A percentile compares a stretch with the other conserved stretches of the same genome.
phyloP scores from a whole-genome alignment of 92 coral and sea anemone genomes.

The Porites rus region DNA sequence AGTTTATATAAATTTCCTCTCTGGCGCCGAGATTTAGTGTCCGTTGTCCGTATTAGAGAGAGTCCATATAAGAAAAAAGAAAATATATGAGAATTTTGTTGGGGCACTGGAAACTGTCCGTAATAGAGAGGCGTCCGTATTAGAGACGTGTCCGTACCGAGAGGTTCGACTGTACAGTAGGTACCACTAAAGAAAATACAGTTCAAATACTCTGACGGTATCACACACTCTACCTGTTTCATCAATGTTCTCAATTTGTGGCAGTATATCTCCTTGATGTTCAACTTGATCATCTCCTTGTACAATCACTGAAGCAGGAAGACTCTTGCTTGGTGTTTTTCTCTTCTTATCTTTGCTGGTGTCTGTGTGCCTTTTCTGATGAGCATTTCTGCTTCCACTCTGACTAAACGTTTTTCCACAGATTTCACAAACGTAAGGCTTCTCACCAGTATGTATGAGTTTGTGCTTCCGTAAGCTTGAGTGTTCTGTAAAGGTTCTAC shows the following conservation, averaged over 20 bases:
- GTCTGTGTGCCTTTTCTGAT: constrained; percentile 75
- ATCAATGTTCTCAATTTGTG: constrained; percentile 55
- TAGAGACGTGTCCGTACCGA: too few relatives aligned
- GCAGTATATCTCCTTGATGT: constrained; percentile 37
- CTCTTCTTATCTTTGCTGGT: constrained; percentile 18
- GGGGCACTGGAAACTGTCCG: too few relatives aligned
- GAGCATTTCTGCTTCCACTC: constrained; percentile 93
- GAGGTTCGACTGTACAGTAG: too few relatives aligned
- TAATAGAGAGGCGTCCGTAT: too few relatives aligned
- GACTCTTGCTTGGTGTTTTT: constrained; percentile 31
- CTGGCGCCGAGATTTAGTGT: too few relatives aligned
- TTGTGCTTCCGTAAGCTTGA: constrained; percentile 94
- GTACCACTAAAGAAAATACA: too few relatives aligned
- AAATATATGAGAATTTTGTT: too few relatives aligned
- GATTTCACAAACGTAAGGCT: constrained; percentile 79
- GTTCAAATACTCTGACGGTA: neutral
- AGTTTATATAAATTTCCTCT: too few relatives aligned
- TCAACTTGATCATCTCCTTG: constrained; percentile 49
- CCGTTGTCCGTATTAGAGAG: too few relatives aligned
- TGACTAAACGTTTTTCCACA: constrained; percentile 92
- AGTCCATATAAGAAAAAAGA: too few relatives aligned
- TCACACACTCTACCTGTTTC: constrained; percentile 42
- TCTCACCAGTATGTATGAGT: constrained; percentile 87
- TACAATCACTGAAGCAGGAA: constrained; percentile 25
- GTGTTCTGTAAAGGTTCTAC: constrained; percentile 88